Conservation (phyloP, 2,113 vertebrate genomes). For the Panthera uncia region DNA sequence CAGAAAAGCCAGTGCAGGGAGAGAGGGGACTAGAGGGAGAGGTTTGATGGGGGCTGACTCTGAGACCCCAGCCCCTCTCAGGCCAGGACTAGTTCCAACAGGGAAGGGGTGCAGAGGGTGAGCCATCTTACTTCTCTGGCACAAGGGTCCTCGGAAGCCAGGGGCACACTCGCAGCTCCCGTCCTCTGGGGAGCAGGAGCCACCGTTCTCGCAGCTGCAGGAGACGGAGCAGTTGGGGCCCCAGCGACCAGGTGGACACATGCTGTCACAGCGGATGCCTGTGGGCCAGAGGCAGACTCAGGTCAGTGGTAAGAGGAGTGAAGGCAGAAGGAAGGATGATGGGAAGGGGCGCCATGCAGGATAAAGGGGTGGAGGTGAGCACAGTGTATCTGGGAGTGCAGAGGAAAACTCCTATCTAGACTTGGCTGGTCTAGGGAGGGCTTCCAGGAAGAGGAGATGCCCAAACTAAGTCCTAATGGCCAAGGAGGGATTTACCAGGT, state of each 20-base stretch:
- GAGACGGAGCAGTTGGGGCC: constrained; percentile 97
- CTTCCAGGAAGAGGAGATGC: neutral
- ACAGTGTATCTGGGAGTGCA: neutral
- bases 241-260: constrained; percentile 94
- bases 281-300: constrained; percentile 9
- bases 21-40: neutral
- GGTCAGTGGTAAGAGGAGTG: neutral
- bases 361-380: neutral
- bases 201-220: constrained; percentile 97
- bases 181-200: constrained; percentile 96
- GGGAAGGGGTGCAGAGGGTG: neutral
- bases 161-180: constrained; percentile 96
- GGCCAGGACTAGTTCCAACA: neutral
- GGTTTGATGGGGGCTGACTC: neutral
- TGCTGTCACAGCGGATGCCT: constrained; percentile 97
- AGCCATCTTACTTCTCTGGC: constrained; percentile 94
- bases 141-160: constrained; percentile 94
- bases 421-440: neutral
- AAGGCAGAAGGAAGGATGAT: neutral
- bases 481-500: neutral
- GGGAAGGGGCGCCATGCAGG: neutral
- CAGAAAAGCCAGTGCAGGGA: neutral
- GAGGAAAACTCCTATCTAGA: neutral
- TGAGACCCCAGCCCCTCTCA: neutral
- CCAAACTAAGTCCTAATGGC: neutral